phyloP scores from a whole-genome alignment of 2,113 vertebrate species.

The Empidonax alnorum region DNA sequence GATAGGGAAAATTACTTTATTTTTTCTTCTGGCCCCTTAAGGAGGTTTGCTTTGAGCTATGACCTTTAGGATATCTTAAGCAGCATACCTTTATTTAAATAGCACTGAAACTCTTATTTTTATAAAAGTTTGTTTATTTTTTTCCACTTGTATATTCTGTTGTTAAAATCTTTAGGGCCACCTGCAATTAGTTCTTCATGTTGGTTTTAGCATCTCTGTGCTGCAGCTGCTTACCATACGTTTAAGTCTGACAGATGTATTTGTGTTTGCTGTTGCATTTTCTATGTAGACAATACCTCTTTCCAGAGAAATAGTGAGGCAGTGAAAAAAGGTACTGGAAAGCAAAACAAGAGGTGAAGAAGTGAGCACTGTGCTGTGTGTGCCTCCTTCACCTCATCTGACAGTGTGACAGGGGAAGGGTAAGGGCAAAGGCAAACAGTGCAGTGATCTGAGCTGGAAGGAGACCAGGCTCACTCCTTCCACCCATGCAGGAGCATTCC shows the following conservation, averaged over 20 bases:
- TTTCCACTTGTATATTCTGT: neutral
- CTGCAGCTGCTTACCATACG: neutral
- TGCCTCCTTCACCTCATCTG: neutral
- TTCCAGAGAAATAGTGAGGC: neutral
- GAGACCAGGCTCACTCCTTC: neutral
- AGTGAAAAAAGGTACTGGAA: neutral
- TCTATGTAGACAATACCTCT: accelerated
- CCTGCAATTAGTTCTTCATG: neutral
- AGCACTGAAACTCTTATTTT: neutral
- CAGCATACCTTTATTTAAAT: neutral
- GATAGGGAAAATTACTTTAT: neutral
- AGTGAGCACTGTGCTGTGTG: accelerated
- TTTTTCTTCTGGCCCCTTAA: neutral
- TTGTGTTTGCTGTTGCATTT: neutral
- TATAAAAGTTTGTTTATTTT: neutral
- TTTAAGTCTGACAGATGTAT: neutral
- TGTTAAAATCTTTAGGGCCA: neutral
- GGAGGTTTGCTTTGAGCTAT: neutral
- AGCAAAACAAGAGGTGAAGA: neutral
- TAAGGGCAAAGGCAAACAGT: neutral
- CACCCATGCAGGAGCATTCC: neutral
- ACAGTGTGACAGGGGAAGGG: neutral
- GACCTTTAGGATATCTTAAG: neutral
- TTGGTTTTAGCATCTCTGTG: neutral
- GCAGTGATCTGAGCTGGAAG: neutral